Evolutionary conservation across 2,113 vertebrate genomes (phyloP).

Genomic region (Glaucomys volans): DNA sequence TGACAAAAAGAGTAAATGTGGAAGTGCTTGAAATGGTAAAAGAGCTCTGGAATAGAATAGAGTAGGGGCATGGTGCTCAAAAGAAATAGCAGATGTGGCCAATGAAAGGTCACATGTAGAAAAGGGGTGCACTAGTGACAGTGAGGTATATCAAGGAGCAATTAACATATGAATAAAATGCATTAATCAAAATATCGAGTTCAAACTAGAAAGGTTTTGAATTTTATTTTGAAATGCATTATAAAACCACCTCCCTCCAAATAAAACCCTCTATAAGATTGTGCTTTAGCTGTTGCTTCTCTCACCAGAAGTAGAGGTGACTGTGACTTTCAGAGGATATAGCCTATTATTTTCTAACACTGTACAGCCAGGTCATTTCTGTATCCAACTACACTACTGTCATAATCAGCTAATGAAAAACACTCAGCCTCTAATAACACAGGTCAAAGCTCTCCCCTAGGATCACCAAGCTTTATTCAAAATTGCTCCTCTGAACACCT

Average conservation of each 20-base stretch:
- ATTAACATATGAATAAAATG: slow-evolving; percentile 59
- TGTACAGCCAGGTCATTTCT: background rate
- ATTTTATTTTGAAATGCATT: slow-evolving; percentile 59
- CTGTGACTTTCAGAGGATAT: background rate
- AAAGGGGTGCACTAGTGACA: background rate
- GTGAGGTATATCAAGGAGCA: background rate
- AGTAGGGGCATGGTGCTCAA: background rate
- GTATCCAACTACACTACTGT: background rate
- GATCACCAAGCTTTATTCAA: slow-evolving; percentile 45
- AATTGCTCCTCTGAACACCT: slow-evolving; percentile 29
- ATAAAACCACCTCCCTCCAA: slow-evolving; percentile 39
- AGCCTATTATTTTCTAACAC: background rate
- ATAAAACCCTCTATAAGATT: slow-evolving; percentile 20
- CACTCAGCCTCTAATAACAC: background rate
- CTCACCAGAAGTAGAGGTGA: background rate
- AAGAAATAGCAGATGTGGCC: slow-evolving; percentile 41
- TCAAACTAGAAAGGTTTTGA: slow-evolving; percentile 19
- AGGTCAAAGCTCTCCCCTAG: background rate
- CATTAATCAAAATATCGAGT: slow-evolving; percentile 38
- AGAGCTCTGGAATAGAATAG: background rate
- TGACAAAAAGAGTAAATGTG: background rate
- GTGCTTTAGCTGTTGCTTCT: slow-evolving; percentile 42
- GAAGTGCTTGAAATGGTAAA: slow-evolving; percentile 29
- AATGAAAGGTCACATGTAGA: slow-evolving; percentile 6
- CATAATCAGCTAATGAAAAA: slow-evolving; percentile 7